These are phyloP conservation scores for Hemichromis elongatus DNA, from an alignment of 2,113 vertebrate genomes.

Conservation along the genomic window DNA sequence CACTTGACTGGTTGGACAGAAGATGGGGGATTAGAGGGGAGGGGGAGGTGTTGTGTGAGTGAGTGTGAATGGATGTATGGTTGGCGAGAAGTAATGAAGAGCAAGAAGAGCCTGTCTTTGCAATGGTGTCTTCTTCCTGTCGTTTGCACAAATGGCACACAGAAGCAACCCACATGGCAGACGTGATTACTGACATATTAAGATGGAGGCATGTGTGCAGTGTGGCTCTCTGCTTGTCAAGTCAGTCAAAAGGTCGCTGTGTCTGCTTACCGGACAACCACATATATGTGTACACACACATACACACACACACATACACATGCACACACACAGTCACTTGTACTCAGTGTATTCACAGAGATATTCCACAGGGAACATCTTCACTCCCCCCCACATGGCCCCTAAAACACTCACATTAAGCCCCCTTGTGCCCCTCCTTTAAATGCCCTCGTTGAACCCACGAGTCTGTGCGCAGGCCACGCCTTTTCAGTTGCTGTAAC, in stretches of 20 bases:
- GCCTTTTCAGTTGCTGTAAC: conserved; percentile 21
- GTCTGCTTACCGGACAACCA: background rate
- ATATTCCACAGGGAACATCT: background rate
- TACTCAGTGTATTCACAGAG: conserved; percentile 13
- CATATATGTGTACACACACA: background rate
- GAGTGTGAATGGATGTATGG: background rate
- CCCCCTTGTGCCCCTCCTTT: conserved; percentile 8
- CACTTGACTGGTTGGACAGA: background rate
- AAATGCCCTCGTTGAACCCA: conserved; percentile 47
- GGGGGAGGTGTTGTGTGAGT: background rate
- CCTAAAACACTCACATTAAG: conserved; percentile 4
- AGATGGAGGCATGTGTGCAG: background rate
- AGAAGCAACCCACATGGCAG: background rate
- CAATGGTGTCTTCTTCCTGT: background rate
- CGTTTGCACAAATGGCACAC: background rate
- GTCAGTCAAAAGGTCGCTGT: background rate
- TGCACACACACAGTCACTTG: background rate
- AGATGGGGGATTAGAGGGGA: conserved; percentile 7
- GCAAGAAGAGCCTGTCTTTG: background rate
- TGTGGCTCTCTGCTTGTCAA: background rate
- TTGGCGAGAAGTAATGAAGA: background rate
- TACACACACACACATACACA: background rate
- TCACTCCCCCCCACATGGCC: background rate
- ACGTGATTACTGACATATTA: background rate
- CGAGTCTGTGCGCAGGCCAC: conserved; percentile 1